These are phyloP conservation scores for Aphodius granarius DNA, from an alignment of 2,888 invertebrate species.

Conservation along the genomic window DNA sequence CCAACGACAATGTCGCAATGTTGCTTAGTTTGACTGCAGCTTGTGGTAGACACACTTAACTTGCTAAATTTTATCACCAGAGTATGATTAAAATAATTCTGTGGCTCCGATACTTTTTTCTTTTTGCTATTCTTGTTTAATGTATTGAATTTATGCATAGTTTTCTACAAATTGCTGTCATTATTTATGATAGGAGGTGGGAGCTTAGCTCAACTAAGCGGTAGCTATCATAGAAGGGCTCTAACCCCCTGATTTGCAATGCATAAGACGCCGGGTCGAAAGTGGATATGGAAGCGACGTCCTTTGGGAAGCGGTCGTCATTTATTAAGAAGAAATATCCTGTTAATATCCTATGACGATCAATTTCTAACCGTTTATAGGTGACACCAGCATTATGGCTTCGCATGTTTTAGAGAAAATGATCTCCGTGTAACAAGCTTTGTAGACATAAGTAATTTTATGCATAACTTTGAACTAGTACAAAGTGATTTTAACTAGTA, in stretches of 20 bases:
- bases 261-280: neutral
- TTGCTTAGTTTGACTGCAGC: neutral
- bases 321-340: conserved; percentile 40
- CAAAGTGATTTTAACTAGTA: too few relatives aligned
- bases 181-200: neutral
- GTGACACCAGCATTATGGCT: neutral
- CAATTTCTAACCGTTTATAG: conserved; percentile 21
- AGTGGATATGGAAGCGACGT: conserved; percentile 12
- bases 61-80: too few relatives aligned
- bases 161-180: neutral
- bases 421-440: neutral
- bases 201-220: neutral
- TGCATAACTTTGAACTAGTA: too few relatives aligned
- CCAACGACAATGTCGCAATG: neutral
- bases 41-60: neutral
- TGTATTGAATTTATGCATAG: neutral
- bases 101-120: neutral
- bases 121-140: neutral
- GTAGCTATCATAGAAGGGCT: neutral
- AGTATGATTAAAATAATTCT: too few relatives aligned
- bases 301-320: conserved; percentile 35
- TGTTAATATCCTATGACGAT: conserved; percentile 37
- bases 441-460: neutral
- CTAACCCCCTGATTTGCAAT: conserved; percentile 7
- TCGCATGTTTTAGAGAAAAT: neutral